phyloP scores from a whole-genome alignment of 2,797 vertebrate genomes.

The Trematomus bernacchii region DNA sequence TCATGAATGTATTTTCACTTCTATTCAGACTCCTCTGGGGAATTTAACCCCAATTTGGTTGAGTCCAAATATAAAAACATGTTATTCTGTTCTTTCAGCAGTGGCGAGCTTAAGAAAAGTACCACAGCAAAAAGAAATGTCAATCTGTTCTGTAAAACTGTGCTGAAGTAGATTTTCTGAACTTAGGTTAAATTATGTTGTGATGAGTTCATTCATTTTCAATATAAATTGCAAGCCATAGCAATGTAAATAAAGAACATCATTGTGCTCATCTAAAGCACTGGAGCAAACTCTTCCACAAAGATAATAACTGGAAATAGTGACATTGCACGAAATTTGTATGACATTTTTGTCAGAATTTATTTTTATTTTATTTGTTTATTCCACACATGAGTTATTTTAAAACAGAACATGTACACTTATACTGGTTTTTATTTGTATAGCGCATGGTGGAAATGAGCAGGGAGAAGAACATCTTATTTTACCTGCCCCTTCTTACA shows the following conservation, averaged over 20 bases:
- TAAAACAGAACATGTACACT: too few relatives aligned
- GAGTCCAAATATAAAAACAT: constrained; percentile 5
- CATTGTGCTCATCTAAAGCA: background rate
- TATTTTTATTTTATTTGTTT: too few relatives aligned
- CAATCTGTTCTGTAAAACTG: background rate
- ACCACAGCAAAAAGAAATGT: background rate
- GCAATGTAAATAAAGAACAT: background rate
- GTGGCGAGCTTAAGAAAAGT: background rate
- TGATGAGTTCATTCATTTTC: background rate
- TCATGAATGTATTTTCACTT: constrained; percentile 14
- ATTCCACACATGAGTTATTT: too few relatives aligned
- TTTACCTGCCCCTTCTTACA: too few relatives aligned
- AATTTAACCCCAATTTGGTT: constrained; percentile 3
- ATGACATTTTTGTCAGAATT: too few relatives aligned
- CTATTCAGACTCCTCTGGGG: background rate
- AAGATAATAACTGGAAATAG: background rate
- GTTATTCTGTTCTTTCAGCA: constrained; percentile 2
- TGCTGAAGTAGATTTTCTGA: background rate
- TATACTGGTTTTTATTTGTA: too few relatives aligned
- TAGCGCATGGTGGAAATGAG: too few relatives aligned
- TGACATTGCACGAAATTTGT: too few relatives aligned
- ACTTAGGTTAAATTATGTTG: background rate
- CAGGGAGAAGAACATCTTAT: too few relatives aligned
- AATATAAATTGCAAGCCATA: background rate
- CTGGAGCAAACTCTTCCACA: background rate